These are phyloP conservation scores for Xyrichtys novacula DNA, from an alignment of 2,797 vertebrate species.

Conservation along the genomic window DNA sequence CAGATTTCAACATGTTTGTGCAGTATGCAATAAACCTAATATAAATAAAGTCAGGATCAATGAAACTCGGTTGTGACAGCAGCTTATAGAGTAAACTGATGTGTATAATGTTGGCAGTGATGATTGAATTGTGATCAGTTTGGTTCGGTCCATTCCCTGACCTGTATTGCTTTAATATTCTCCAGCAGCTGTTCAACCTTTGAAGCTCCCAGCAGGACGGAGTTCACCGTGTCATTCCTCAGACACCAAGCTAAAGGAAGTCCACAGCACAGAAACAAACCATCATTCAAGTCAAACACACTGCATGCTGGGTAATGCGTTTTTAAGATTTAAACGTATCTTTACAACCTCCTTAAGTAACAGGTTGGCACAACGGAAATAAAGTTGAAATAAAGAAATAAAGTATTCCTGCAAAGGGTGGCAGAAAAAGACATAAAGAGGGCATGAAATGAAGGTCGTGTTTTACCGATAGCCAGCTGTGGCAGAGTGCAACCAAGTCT, in stretches of 20 bases:
- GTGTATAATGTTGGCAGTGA: too few relatives aligned
- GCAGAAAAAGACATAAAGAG: background rate
- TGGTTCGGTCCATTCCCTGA: constrained; percentile 54
- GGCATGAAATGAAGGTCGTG: constrained; percentile 6
- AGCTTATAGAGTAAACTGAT: too few relatives aligned
- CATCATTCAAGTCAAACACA: background rate
- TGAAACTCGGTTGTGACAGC: too few relatives aligned
- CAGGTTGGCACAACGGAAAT: too few relatives aligned
- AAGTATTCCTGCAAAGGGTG: too few relatives aligned
- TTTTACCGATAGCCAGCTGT: constrained; percentile 93
- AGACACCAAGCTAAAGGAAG: constrained; percentile 93
- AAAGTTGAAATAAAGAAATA: too few relatives aligned
- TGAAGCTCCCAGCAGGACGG: constrained; percentile 92
- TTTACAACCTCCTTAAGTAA: background rate
- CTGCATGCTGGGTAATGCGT: too few relatives aligned
- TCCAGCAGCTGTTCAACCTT: constrained; percentile 92
- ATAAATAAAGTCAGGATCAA: too few relatives aligned
- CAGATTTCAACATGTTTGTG: too few relatives aligned
- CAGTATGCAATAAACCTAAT: too few relatives aligned
- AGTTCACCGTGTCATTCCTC: constrained; percentile 92
- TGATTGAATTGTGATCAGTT: background rate
- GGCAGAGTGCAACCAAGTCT: constrained; percentile 92
- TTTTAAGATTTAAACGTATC: background rate
- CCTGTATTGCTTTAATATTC: constrained; percentile 95
- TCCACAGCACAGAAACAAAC: constrained; percentile 15